These are phyloP conservation scores for Scolopax bukidnonensis DNA, from an alignment of 2,797 vertebrate species.

Conservation along the genomic window DNA sequence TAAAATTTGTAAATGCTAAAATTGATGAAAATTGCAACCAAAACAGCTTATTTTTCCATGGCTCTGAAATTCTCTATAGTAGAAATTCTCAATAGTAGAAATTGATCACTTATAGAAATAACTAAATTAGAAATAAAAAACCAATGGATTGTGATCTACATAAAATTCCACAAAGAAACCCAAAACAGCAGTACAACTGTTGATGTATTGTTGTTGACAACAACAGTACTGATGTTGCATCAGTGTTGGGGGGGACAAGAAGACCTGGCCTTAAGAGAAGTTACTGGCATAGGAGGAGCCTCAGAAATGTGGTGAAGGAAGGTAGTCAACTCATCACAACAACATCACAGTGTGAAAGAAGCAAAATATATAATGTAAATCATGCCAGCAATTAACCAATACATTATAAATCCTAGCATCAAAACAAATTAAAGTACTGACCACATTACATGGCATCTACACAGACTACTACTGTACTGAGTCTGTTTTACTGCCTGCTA, in stretches of 20 bases:
- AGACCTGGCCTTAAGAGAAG: not conserved
- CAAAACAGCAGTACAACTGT: not conserved
- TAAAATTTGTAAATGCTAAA: not conserved
- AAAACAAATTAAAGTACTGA: not conserved
- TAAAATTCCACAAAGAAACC: not conserved
- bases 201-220: not conserved
- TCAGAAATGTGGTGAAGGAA: not conserved
- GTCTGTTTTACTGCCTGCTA: not conserved
- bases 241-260: not conserved
- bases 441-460: not conserved
- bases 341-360: not conserved
- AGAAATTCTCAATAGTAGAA: not conserved
- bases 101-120: not conserved
- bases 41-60: not conserved
- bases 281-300: not conserved
- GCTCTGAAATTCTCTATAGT: not conserved
- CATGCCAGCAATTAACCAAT: fast-evolving
- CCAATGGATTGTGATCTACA: not conserved
- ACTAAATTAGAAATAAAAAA: not conserved
- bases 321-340: not conserved
- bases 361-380: not conserved
- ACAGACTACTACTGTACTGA: too few species aligned
- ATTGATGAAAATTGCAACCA: not conserved
- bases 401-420: not conserved
- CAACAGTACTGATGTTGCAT: not conserved